A percentile compares a stretch with the other conserved stretches of the same genome.
These are phyloP conservation scores for Dolichotis patagonum DNA, from an alignment of 2,113 vertebrate species.

Conservation along the genomic window DNA sequence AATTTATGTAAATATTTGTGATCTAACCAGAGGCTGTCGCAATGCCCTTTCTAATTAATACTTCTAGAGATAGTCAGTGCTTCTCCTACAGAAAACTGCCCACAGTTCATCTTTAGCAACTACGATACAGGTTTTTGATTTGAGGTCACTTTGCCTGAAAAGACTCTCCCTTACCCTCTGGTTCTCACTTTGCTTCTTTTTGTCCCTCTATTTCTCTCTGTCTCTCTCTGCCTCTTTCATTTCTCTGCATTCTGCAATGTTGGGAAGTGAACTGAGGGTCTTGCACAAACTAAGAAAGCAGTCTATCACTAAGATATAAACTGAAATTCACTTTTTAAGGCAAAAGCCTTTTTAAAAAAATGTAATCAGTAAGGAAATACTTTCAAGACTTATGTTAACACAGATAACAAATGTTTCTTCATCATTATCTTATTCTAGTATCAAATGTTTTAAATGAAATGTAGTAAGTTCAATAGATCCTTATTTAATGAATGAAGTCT, in stretches of 20 bases:
- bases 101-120: no score
- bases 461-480: neutral
- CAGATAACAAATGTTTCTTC: neutral
- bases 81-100: neutral
- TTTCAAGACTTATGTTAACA: neutral
- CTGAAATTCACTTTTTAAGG: neutral
- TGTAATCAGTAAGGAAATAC: neutral
- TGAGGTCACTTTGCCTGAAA: neutral
- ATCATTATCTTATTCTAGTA: neutral
- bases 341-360: neutral
- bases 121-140: neutral
- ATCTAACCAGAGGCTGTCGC: neutral
- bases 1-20: neutral
- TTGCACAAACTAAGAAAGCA: neutral
- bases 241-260: neutral
- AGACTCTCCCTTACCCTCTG: neutral
- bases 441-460: constrained; percentile 9
- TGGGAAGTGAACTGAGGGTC: neutral
- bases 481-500: neutral
- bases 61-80: neutral
- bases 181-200: rapidly evolving
- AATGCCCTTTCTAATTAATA: neutral
- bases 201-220: neutral
- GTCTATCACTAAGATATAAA: neutral
- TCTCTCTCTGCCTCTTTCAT: neutral